These are phyloP conservation scores for Papio anubis DNA, from an alignment of 2,113 vertebrate genomes.

Conservation along the genomic window DNA sequence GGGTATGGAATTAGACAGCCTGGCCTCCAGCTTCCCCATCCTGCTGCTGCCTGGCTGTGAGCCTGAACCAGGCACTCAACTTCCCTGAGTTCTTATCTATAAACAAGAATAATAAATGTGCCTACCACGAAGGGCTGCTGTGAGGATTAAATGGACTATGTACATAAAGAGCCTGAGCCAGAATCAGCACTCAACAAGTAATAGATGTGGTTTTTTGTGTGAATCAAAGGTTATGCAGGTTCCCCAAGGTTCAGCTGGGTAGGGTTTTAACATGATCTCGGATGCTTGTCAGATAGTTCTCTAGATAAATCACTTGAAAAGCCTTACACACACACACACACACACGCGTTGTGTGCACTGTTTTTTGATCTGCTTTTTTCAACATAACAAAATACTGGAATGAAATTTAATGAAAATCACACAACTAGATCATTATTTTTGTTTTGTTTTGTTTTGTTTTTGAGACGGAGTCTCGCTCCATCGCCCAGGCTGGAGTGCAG, in stretches of 20 bases:
- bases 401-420: neutral
- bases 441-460: no score
- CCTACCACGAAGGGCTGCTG: neutral
- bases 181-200: no score
- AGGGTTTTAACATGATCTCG: neutral
- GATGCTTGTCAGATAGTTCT: neutral
- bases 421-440: neutral
- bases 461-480: no score
- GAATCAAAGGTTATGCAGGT: no score
- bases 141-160: neutral
- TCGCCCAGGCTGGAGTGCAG: no score
- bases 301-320: neutral
- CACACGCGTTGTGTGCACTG: fast-evolving
- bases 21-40: neutral
- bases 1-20: neutral
- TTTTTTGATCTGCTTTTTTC: neutral
- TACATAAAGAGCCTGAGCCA: neutral
- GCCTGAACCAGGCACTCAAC: neutral
- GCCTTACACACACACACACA: neutral
- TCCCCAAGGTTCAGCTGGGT: neutral
- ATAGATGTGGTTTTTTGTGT: neutral
- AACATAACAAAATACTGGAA: neutral
- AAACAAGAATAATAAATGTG: neutral
- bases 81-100: neutral
- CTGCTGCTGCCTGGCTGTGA: neutral